Evolutionary conservation across 1,140 invertebrate species (phyloP), one percentile per base, ranked within the genome.

Genomic region (Drosophila eugracilis): DNA sequence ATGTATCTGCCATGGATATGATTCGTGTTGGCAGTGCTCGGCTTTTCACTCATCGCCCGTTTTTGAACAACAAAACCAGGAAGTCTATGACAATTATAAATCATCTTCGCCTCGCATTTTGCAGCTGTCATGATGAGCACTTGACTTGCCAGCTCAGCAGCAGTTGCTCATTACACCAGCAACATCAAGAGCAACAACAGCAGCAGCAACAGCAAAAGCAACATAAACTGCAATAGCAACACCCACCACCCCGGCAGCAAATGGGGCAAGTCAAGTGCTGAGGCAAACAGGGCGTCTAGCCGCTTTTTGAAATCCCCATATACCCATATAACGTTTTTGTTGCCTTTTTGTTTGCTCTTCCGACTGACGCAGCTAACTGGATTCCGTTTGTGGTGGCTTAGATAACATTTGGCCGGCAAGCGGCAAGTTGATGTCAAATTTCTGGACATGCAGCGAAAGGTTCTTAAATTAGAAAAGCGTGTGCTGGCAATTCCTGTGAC

Each of bases 381-480:
- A 76, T 73, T 73, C 57, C 55, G 44, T 57, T 55, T 66, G 70
- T 49, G 53, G 70, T 49, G 53, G 47, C 71, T 60, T 41, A 66
- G 75, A 73, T 45, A 71, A 85, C 67, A 74, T 85, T 86, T 69
- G 75, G 60, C 73, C 45, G 58, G 41, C 73, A 54, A 67, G 41
- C 63, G 60, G 55, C 75, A 62, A 65, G 60, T 62, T 55, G 65
- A 69, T 84, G 80, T 88, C 83, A 86, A 85, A 81, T 62, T 81
- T 78, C 76, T 83, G 75, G 78, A 83, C 80, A 86, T 74, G 80
- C 66, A 74, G 80, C 80, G 65, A 86, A 86, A 86, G 83, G 83
- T 86, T 88, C 83, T 78, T 78, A 88, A 86, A 88, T 88, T 88
- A 88, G 84, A 88, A 88, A 88, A 88, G 78, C 83, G 83, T 88